These are phyloP conservation scores for Phaenicophaeus curvirostris DNA, from an alignment of 2,797 vertebrate species.

Conservation along the genomic window DNA sequence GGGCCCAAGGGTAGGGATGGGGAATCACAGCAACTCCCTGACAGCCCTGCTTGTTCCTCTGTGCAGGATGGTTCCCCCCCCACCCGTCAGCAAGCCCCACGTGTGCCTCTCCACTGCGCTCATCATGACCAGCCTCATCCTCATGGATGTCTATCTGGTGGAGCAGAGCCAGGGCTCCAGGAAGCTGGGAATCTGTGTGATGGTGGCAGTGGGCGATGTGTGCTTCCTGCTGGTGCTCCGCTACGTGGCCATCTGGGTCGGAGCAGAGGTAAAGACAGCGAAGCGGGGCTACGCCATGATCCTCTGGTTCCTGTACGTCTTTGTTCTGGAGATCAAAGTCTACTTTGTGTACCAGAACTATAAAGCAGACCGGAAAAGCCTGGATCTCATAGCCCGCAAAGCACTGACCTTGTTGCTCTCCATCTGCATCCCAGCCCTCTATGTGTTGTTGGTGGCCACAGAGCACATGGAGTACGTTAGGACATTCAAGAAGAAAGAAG, in stretches of 20 bases:
- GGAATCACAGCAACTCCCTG: neutral
- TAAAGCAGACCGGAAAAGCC: conserved; percentile 86
- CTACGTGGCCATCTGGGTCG: conserved; percentile 89
- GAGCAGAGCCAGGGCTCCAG: conserved; percentile 86
- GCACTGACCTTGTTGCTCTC: conserved; percentile 81
- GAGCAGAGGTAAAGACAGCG: conserved; percentile 87
- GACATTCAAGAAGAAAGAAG: conserved; percentile 87
- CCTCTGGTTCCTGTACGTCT: conserved; percentile 87
- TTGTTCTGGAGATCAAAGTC: conserved; percentile 87
- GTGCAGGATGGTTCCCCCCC: conserved; percentile 80
- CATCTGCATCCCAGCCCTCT: conserved; percentile 82
- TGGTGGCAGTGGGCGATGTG: conserved; percentile 88
- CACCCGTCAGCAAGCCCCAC: conserved; percentile 87
- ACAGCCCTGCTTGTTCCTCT: neutral
- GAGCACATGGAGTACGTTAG: conserved; percentile 89
- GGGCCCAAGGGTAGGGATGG: neutral
- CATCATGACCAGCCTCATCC: conserved; percentile 86
- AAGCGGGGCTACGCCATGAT: conserved; percentile 90
- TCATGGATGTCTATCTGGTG: conserved; percentile 84
- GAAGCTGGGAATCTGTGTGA: conserved; percentile 84
- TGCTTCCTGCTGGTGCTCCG: conserved; percentile 88
- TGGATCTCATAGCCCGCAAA: conserved; percentile 84
- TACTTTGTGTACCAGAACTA: conserved; percentile 92
- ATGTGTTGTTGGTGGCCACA: conserved; percentile 81
- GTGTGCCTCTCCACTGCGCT: conserved; percentile 85